Evolutionary conservation across 2,888 invertebrate species (phyloP).

Genomic region (Xanthia icteritia): DNA sequence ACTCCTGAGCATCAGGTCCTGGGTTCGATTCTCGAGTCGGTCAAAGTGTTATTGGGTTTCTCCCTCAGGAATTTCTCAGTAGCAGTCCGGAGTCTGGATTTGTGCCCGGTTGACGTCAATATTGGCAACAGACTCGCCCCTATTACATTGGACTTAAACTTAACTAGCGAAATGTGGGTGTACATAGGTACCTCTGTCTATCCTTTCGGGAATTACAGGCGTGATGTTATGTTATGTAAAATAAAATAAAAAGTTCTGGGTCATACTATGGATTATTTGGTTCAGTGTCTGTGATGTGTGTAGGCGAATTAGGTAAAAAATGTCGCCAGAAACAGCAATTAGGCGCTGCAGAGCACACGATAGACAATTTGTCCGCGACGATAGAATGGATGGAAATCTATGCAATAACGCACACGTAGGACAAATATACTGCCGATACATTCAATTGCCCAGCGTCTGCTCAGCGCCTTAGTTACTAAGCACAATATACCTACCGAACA

Average conservation of each 20-base stretch:
- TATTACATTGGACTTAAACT: too few relatives aligned
- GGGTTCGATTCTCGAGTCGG: too few relatives aligned
- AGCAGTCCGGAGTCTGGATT: too few relatives aligned
- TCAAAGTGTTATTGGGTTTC: too few relatives aligned
- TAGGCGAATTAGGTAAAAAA: neutral
- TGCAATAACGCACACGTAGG: neutral
- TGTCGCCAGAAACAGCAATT: neutral
- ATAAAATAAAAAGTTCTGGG: neutral
- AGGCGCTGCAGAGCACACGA: neutral
- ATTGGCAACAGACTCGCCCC: too few relatives aligned
- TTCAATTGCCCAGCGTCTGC: neutral
- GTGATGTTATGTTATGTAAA: neutral
- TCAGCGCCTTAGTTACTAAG: neutral
- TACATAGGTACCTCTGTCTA: too few relatives aligned
- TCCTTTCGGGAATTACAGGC: too few relatives aligned
- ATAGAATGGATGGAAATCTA: neutral
- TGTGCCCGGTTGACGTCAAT: too few relatives aligned
- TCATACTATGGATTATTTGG: slow-evolving; percentile 1
- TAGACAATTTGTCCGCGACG: neutral
- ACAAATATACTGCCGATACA: neutral
- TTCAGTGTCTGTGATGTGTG: neutral
- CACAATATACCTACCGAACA: neutral
- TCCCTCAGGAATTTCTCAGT: too few relatives aligned
- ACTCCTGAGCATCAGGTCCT: too few relatives aligned
- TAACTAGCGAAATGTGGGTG: too few relatives aligned